These are phyloP conservation scores for Ectemnius cavifrons DNA, from an alignment of 2,888 invertebrate species.

Conservation along the genomic window DNA sequence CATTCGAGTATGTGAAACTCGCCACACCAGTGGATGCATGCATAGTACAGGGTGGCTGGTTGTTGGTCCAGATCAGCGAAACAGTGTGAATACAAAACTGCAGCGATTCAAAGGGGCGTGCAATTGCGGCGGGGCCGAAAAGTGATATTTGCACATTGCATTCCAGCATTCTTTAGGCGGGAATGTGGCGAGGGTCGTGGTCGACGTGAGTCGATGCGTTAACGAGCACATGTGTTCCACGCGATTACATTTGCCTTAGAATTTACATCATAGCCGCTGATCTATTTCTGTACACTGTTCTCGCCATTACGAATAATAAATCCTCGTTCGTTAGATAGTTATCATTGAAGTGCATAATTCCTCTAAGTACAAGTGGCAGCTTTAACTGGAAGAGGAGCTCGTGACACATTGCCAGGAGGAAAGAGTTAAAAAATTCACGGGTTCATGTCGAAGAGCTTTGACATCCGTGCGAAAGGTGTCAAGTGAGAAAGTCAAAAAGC, in stretches of 20 bases:
- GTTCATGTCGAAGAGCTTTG: conserved; percentile 40
- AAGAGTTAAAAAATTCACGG: conserved; percentile 32
- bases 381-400: background rate
- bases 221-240: conserved; percentile 47
- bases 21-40: no score
- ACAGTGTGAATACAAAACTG: conserved; percentile 25
- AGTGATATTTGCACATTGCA: conserved; percentile 59
- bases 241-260: conserved; percentile 23
- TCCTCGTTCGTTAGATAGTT: no score
- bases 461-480: conserved; percentile 37
- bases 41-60: no score
- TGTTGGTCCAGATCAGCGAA: no score
- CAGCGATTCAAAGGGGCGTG: conserved; percentile 32
- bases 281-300: background rate
- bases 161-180: conserved; percentile 61
- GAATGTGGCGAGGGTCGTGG: background rate
- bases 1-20: no score
- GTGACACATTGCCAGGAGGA: background rate
- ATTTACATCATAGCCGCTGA: conserved; percentile 18
- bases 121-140: conserved; percentile 32
- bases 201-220: conserved; percentile 54
- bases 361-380: no score
- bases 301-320: no score
- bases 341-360: no score
- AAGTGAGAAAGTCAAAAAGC: conserved; percentile 38